Conservation (phyloP, 2,888 invertebrate genomes). For the Malthinus flaveolus region DNA sequence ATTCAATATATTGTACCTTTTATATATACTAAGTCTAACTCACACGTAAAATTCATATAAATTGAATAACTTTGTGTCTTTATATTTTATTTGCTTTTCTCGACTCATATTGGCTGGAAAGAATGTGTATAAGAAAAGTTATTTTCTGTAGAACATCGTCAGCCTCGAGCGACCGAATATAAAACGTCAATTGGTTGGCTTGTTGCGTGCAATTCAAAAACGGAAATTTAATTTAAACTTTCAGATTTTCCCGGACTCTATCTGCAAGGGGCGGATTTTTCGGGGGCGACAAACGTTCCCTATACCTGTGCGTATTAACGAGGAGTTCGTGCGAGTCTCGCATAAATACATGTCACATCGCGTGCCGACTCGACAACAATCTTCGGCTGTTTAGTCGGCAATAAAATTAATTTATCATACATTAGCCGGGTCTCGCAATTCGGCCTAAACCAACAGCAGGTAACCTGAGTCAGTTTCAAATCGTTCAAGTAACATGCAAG, state of each 20-base stretch:
- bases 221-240: constrained; percentile 56
- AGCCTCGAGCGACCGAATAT: constrained; percentile 46
- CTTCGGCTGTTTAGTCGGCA: constrained; percentile 56
- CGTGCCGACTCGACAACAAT: constrained; percentile 55
- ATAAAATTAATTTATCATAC: constrained; percentile 58
- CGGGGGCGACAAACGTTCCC: constrained; percentile 13
- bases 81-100: constrained; percentile 48
- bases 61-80: constrained; percentile 54
- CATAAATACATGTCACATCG: constrained; percentile 54
- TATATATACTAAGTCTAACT: constrained; percentile 36
- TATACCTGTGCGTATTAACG: constrained; percentile 40
- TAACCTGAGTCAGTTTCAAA: constrained; percentile 39
- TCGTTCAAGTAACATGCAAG: constrained; percentile 48
- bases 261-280: constrained; percentile 14
- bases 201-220: constrained; percentile 55
- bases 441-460: constrained; percentile 48
- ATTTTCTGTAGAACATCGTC: constrained; percentile 43
- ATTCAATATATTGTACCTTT: constrained; percentile 15
- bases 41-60: constrained; percentile 51
- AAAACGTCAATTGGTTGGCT: constrained; percentile 53
- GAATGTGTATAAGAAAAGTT: constrained; percentile 50
- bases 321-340: constrained; percentile 44
- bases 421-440: constrained; percentile 49
- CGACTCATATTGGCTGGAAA: constrained; percentile 46
- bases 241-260: constrained; percentile 44